Conservation (phyloP, 2,888 invertebrate genomes). For the Euzophera pinguis region DNA sequence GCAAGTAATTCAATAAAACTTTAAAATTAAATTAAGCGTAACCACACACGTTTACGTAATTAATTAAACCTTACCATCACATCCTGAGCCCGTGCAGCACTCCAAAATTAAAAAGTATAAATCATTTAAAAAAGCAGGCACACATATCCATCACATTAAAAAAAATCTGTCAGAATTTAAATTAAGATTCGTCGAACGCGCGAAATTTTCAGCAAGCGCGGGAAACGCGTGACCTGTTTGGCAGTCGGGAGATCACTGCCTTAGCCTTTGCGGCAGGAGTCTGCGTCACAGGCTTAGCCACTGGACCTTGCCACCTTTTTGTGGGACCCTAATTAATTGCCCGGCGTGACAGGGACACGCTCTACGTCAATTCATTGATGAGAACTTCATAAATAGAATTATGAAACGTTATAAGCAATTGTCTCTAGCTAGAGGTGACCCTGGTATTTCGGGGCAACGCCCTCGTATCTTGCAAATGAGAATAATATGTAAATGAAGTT, state of each 20-base stretch:
- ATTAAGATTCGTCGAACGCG: slow-evolving; percentile 24
- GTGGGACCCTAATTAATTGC: slow-evolving; percentile 73
- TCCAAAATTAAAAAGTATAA: slow-evolving; percentile 5
- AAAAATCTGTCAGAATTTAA: slow-evolving; percentile 19
- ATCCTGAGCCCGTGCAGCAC: background rate
- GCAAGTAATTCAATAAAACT: background rate
- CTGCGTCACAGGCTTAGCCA: slow-evolving; percentile 59
- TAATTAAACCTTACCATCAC: slow-evolving; percentile 12
- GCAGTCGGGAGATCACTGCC: slow-evolving; percentile 59
- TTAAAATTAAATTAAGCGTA: background rate
- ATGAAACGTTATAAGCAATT: background rate
- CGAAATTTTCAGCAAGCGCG: slow-evolving; percentile 22
- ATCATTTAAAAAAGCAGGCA: slow-evolving; percentile 10
- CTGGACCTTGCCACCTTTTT: slow-evolving; percentile 73
- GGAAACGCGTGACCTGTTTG: slow-evolving; percentile 46
- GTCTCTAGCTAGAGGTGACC: background rate
- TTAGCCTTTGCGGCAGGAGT: slow-evolving; percentile 69
- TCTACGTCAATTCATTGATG: slow-evolving; percentile 33
- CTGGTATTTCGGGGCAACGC: background rate
- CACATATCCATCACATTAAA: slow-evolving; percentile 7
- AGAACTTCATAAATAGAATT: slow-evolving; percentile 25
- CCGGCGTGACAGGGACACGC: slow-evolving; percentile 55
- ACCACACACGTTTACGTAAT: slow-evolving; percentile 1
- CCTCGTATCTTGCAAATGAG: background rate
- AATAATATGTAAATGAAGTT: slow-evolving; percentile 2